Conservation (phyloP, 1,140 invertebrate genomes). For the Lordiphosa stackelbergi region DNA sequence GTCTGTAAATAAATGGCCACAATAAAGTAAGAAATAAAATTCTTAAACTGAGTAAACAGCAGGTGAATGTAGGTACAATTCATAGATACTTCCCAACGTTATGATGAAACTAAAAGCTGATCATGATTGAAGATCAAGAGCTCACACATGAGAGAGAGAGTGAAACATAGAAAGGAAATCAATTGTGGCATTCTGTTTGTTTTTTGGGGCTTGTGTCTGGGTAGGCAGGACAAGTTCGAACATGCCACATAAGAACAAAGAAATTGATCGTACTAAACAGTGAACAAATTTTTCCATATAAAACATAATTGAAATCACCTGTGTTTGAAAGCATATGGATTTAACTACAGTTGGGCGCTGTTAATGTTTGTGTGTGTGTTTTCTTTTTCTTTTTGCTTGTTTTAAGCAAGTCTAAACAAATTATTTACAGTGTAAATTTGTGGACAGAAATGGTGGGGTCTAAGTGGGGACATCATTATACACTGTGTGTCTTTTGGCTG, state of each 20-base stretch:
- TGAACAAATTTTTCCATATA: conserved; percentile 38
- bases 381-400: conserved; percentile 44
- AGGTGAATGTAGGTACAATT: too few relatives aligned
- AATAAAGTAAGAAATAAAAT: too few relatives aligned
- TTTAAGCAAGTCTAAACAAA: conserved; percentile 53
- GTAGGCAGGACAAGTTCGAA: conserved; percentile 41
- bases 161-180: too few relatives aligned
- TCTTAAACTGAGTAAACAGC: too few relatives aligned
- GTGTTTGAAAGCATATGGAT: conserved; percentile 59
- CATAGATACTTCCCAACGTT: too few relatives aligned
- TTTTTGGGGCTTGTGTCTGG: conserved; percentile 24
- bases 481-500: conserved; percentile 14
- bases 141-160: too few relatives aligned
- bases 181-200: background rate
- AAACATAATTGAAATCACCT: conserved; percentile 52
- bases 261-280: too few relatives aligned
- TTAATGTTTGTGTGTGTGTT: conserved; percentile 14
- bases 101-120: too few relatives aligned
- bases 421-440: conserved; percentile 69
- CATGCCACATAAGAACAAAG: conserved; percentile 67
- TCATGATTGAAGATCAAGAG: too few relatives aligned
- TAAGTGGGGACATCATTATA: conserved; percentile 17
- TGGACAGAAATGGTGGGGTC: conserved; percentile 27
- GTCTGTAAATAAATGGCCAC: too few relatives aligned
- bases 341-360: conserved; percentile 66